Evolutionary conservation across 2,888 invertebrate species (phyloP).

Genomic region (Subacronicta megacephala): DNA sequence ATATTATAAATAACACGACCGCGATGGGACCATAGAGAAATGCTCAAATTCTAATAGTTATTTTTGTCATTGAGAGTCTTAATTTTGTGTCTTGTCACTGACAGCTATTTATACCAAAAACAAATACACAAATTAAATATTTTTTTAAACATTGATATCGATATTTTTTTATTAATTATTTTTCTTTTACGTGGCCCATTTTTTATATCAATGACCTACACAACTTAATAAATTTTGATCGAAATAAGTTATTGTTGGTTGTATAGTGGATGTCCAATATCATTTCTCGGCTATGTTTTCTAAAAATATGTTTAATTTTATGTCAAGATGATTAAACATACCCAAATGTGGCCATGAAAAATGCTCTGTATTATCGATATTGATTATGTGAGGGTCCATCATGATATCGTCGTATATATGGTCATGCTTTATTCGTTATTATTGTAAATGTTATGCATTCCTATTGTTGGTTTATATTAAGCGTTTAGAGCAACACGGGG

Average conservation of each 20-base stretch:
- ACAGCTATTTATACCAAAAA: slow-evolving; percentile 1
- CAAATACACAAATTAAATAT: background rate
- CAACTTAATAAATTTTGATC: no score
- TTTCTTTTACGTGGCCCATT: no score
- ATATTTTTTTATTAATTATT: no score
- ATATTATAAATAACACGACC: slow-evolving; percentile 16
- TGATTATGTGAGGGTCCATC: background rate
- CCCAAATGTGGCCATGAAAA: no score
- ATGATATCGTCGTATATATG: slow-evolving; percentile 8
- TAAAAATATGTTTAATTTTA: no score
- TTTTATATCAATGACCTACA: no score
- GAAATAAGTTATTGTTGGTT: no score
- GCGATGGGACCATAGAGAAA: slow-evolving; percentile 50
- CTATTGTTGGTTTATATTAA: slow-evolving; percentile 50
- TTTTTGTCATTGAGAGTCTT: slow-evolving; percentile 4
- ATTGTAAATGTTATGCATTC: slow-evolving; percentile 55
- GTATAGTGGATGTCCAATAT: no score
- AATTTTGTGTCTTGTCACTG: background rate
- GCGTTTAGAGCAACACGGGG: slow-evolving; percentile 23
- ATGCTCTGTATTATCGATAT: background rate
- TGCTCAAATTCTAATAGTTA: slow-evolving; percentile 46
- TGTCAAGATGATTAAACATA: no score
- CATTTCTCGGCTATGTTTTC: no score
- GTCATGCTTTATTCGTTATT: slow-evolving; percentile 45
- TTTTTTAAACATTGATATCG: no score